Base-by-base conservation (phyloP, 2,113 vertebrate species). In the Electrona antarctica region DNA sequence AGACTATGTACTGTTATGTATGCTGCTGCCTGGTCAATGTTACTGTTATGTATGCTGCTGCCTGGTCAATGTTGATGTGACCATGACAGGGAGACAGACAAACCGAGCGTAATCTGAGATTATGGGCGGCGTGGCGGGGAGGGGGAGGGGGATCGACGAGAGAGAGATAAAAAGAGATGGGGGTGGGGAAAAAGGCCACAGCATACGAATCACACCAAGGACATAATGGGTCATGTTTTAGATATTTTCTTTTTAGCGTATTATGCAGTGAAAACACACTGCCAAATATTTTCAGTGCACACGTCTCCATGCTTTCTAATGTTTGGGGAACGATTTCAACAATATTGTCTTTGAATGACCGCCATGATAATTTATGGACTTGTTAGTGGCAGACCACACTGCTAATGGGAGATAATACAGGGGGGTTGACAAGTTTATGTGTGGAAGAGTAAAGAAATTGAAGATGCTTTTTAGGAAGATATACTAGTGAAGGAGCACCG, bases 401-500 rank as follows among this genome's bases (percentile, higher is more conserved):
- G 57, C 3, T 50, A 7, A 46, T 48, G 45, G 6, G 45, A 33
- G 6, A 56, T 9, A 3, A 12, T 4, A 6, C 50, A 60, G 13
- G 29, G 54, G 15, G 6, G 21, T 51, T 8, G 8, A 41, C 15
- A 15, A 49, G 45, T 46, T 9, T 7, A 49, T 49, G 14, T 51
- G n/a, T 60, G 59, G 45, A 5, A 63, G 50, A 13, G 56, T 41
- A 0, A 28, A 55, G 15, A 50, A 7, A 5, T 4, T 13, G n/a
- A 10, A 2, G 48, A 50, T 11, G 8, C 33, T 41, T 41, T 3
- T 41, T 41, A 15, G 41, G 51, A 6, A 1, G 46, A 2, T 8
- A 70, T 90, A 93, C 81, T 87, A 21, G 5, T 91, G 82, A 94
- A 94, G 82, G 89, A 96, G 50, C 93, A 92, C 46, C 86, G 92